Base-by-base conservation (phyloP, 2,797 vertebrate genomes). In the Arrhamphus sclerolepis region DNA sequence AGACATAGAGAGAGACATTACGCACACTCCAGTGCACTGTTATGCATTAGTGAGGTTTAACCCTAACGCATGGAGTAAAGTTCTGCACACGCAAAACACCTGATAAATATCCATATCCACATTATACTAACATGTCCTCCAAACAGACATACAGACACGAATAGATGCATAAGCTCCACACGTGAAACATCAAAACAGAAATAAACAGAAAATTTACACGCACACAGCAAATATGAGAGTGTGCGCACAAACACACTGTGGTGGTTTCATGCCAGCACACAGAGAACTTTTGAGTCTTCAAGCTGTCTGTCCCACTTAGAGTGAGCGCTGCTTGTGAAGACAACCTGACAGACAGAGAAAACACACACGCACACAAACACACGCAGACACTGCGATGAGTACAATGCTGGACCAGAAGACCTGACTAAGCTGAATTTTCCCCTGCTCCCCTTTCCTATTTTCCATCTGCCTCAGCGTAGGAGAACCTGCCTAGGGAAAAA, bases 361-460 rank as follows among this genome's bases (percentile, higher is more conserved):
- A 87, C 78, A 82, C 77, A 75, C 58, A 62, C 74, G 56, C 31
- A 34, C 31, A 34, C 31, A 34, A 34, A 34, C 31, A 34, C 31
- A 13, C 31, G 10, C 31, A 72, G 77, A 73, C 67, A 75, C 75
- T 55, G 68, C 2, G 80, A 89, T 87, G 85, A 87, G 85, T 75
- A 83, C 75, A 80, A 75, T 69, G 67, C 73, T 73, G 83, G 74
- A 83, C 81, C 77, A 90, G 85, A 90, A 91, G 85, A 88, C 85
- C 89, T 91, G 90, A 92, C 87, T 91, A 90, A 87, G 90, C 89
- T 89, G 76, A 89, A 91, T 91, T 89, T 87, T 78, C 75, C 84
- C 76, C 87, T 86, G 85, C 89, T 91, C 88, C 76, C 79, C 89
- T 90, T 92, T 92, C 91, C 75, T 84, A 92, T 89, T 92, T 93